Evolutionary conservation across 2,113 vertebrate genomes (phyloP), one percentile per base, ranked within the genome.

Genomic region (Oxyura jamaicensis): DNA sequence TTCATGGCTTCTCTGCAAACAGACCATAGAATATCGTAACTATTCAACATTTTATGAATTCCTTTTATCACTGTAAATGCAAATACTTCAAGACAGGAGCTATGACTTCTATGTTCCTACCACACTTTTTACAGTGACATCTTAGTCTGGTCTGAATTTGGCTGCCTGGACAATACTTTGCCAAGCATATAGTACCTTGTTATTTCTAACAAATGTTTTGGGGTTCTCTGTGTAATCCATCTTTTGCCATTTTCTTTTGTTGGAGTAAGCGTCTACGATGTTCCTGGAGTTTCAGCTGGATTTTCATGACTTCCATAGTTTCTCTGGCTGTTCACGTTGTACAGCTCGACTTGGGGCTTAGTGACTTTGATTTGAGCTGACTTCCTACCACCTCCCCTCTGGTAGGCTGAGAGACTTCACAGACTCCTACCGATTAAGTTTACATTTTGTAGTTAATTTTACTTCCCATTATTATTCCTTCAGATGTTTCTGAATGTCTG

Each of bases 101-200:
- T 48, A 23, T 62, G 72, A 66, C 67, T 87, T 79, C 63, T 9
- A 13, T 58, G 11, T 78, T 82, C 46, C 26, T 92, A 53, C 66
- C 2, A 21, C 21, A 63, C 48, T 83, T 65, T 22, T 29, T 67
- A 73, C 59, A 88, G 44, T 55, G 53, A 35, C n/a, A 28, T 86
- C n/a, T 94, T 31, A 50, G 87, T 80, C 87, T 85, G 84, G 52
- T 55, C 41, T 88, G 78, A 80, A 69, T 89, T 88, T 85, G 36
- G 20, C 69, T 88, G 59, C 84, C 75, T 77, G 28, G 63, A 44
- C 31, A 80, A 50, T 85, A 53, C 25, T 83, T 87, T 83, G 77
- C 53, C 52, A 25, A 85, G 8, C 3, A 1, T 46, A 29, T 5
- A 63, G 15, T 66, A 68, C 77, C 76, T 91, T 31, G 36, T 31